Base-by-base conservation (phyloP, 2,888 invertebrate genomes). In the Caenorhabditis becei region DNA sequence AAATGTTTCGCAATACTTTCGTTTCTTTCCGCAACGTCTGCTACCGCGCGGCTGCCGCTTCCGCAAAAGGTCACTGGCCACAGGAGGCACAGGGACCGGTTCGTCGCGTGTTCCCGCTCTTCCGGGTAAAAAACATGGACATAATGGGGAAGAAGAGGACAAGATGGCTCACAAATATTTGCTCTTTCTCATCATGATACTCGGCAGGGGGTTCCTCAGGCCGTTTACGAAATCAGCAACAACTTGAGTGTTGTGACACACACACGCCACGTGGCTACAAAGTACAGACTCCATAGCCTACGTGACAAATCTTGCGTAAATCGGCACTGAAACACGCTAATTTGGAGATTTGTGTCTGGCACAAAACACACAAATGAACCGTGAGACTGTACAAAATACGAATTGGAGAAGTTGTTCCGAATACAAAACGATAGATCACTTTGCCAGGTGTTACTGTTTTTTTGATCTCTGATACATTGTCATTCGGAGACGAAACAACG, bases 401-500 rank as follows among this genome's bases (percentile, higher is more conserved):
- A 47, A 44, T 32, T 10, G 32, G 32, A 32, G 47, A 56, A 56
- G 47, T 56, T 14, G 3, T 5, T 41, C 41, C 14, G 3, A 16
- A 41, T 14, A 41, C 41, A 16, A 41, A 41, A 41, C 41, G 41
- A 41, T 10, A 71, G 71, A 71, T 71, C 70, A 71, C 23, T 20
- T 4, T 69, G 35, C 47, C 62, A 62, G 62, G 62, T 71, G 71
- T 63, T 62, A 56, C 72, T 74, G 74, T 74, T 74, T 74, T 74
- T 74, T 74, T 66, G 74, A 74, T 74, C 66, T 74, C 32, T 74
- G 74, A 74, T 66, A 66, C 66, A 56, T 72, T 62, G 44, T 37
- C 37, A 28, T n/a, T 11, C 32, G 32, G 51, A 56, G 53, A 32
- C 10, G 28, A 28, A 14, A 32, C 32, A 32, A 32, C 32, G 16